Evolutionary conservation across 2,888 invertebrate genomes (phyloP).

Genomic region (Drosophila nigritarsus): DNA sequence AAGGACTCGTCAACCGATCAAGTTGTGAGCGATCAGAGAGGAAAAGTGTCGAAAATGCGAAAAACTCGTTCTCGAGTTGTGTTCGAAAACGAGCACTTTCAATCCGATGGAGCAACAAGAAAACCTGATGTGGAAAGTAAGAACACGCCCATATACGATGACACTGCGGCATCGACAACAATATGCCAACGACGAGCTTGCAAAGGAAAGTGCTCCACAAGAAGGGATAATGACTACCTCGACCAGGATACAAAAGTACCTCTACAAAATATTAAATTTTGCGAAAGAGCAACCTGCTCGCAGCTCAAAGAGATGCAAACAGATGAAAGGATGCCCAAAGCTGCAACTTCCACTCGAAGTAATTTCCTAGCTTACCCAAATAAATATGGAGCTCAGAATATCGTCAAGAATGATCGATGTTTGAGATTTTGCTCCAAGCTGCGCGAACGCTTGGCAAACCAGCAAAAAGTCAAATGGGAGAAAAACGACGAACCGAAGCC

Average conservation of each 20-base stretch:
- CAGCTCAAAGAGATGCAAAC: background rate
- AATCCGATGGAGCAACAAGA: background rate
- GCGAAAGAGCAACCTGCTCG: background rate
- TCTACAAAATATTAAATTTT: background rate
- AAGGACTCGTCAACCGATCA: background rate
- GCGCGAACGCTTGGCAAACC: background rate
- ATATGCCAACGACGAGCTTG: background rate
- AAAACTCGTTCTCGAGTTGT: background rate
- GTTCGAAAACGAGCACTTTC: background rate
- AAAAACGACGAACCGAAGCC: too few relatives aligned
- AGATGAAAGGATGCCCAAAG: background rate
- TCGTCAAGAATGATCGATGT: background rate
- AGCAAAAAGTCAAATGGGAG: background rate
- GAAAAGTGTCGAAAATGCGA: background rate
- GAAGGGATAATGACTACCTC: background rate
- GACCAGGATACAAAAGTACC: background rate
- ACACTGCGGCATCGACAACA: too few relatives aligned
- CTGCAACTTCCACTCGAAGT: background rate
- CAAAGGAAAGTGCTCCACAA: background rate
- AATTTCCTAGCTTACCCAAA: slow-evolving; percentile 2
- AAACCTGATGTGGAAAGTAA: background rate
- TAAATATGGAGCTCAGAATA: background rate
- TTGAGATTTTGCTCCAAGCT: background rate
- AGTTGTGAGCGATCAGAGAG: background rate
- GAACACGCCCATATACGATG: background rate